A percentile compares a stretch with the other conserved stretches of the same genome.
Conservation (phyloP, 1,140 invertebrate genomes). For the Parapsyche elsis region DNA sequence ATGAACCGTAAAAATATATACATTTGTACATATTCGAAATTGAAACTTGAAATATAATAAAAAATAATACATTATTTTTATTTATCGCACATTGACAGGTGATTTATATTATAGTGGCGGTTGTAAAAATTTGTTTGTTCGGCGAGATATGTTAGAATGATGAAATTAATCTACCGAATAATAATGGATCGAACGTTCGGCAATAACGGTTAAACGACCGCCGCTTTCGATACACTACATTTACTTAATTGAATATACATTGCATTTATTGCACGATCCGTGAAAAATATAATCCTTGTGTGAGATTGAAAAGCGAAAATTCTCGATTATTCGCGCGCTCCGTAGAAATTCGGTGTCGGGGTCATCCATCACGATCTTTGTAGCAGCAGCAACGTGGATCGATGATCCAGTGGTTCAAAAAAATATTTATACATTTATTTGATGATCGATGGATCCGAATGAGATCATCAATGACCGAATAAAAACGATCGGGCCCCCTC, state of each 20-base stretch:
- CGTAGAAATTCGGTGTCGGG: too few species aligned
- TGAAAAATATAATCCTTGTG: too few species aligned
- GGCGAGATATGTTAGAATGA: conserved; percentile 9
- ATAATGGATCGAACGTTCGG: conserved; percentile 1
- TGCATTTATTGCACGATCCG: neutral
- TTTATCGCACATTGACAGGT: conserved; percentile 29
- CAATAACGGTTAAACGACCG: neutral
- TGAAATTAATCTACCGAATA: conserved; percentile 30
- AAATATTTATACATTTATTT: too few species aligned
- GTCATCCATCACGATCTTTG: too few species aligned
- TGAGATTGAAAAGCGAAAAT: too few species aligned
- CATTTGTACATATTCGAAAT: neutral
- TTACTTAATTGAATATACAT: conserved; percentile 5
- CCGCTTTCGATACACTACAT: conserved; percentile 3
- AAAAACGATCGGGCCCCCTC: too few species aligned
- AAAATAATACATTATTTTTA: neutral
- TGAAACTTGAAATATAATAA: neutral
- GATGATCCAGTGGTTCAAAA: too few species aligned
- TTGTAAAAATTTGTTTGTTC: conserved; percentile 25
- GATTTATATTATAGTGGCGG: conserved; percentile 2
- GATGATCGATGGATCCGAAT: too few species aligned
- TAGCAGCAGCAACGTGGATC: too few species aligned
- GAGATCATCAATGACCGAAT: too few species aligned
- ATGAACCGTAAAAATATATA: neutral
- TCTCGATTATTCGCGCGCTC: too few species aligned